These are phyloP conservation scores for Embiotoca jacksoni DNA, from an alignment of 2,113 vertebrate species.

Conservation along the genomic window DNA sequence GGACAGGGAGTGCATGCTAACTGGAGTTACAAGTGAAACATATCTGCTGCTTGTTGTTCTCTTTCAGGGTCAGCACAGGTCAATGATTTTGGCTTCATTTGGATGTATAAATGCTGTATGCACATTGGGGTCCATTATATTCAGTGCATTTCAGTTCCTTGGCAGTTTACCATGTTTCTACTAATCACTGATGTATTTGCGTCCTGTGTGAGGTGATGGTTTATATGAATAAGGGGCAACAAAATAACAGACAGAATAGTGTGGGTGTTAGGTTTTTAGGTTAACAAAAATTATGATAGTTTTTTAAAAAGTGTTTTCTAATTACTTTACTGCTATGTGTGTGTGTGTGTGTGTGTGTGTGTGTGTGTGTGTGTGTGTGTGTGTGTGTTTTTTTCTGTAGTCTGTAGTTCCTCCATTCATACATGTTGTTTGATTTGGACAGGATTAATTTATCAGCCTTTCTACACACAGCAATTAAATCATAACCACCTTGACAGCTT, in stretches of 20 bases:
- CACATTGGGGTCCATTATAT: background rate
- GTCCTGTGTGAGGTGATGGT: constrained; percentile 11
- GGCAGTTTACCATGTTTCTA: constrained; percentile 2
- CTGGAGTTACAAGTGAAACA: constrained; percentile 26
- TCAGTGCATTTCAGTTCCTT: constrained; percentile 11
- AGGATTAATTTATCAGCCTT: background rate
- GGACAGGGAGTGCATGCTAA: constrained; percentile 25
- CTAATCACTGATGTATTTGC: constrained; percentile 10
- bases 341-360: background rate
- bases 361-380: too few species aligned
- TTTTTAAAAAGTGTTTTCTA: constrained; percentile 26
- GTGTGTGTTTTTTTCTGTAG: too few species aligned
- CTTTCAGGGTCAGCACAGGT: constrained; percentile 24
- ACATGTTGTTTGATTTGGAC: background rate
- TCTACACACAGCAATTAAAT: background rate
- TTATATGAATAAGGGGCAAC: background rate
- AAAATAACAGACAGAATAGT: background rate
- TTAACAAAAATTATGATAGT: constrained; percentile 6
- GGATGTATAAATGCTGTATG: constrained; percentile 12
- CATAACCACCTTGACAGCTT: background rate
- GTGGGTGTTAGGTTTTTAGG: background rate
- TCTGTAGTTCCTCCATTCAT: too few species aligned
- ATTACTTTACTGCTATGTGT: background rate
- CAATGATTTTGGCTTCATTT: constrained; percentile 17
- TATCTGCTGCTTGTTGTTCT: constrained; percentile 19